phyloP scores from a whole-genome alignment of 35 echinoderm and acorn worm species.

The Holothuria glaberrima region DNA sequence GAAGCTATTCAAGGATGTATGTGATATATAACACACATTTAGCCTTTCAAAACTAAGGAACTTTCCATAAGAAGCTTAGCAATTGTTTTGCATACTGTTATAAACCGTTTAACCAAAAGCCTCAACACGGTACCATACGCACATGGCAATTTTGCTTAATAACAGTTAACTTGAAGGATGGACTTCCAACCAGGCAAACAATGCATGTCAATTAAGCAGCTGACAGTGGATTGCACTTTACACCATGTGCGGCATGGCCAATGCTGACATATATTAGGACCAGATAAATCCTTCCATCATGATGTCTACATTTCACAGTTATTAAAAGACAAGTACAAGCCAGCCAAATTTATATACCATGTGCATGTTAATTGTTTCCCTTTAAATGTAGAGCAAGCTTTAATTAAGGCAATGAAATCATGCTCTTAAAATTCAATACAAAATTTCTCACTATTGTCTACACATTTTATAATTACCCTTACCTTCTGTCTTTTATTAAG shows the following conservation, averaged over 20 bases:
- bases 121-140: not conserved
- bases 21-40: not conserved
- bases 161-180: not conserved
- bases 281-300: not conserved
- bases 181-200: not conserved
- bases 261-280: not conserved
- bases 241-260: not conserved
- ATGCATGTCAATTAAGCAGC: not conserved
- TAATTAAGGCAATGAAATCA: not conserved
- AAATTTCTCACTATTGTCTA: not conserved
- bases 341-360: slow-evolving; percentile 1
- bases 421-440: not conserved
- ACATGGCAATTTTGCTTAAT: not conserved
- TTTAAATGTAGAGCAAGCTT: not conserved
- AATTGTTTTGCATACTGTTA: not conserved
- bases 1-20: not conserved
- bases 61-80: not conserved
- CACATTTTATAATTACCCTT: not conserved
- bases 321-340: not conserved
- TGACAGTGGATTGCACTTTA: not conserved
- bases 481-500: slow-evolving; percentile 28
- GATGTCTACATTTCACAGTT: not conserved
- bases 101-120: not conserved
- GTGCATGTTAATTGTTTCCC: not conserved
- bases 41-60: not conserved